Base-by-base conservation (phyloP, 2,888 invertebrate genomes). In the Perizoma flavofasciatum region DNA sequence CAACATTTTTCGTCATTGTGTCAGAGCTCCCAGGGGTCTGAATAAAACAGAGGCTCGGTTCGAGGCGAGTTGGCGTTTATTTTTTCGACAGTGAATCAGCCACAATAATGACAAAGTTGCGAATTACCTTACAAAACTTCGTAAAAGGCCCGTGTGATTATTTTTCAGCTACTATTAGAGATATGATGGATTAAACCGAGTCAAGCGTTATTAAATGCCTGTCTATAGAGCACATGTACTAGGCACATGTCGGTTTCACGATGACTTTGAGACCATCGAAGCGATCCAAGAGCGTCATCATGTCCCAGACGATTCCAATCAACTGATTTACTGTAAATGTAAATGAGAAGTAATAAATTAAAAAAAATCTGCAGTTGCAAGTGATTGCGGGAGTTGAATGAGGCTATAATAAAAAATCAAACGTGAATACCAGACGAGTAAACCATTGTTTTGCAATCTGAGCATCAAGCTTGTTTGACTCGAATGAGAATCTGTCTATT, bases 11-110 rank as follows among this genome's bases (percentile, higher is more conserved):
- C 82, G 68, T 85, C 86, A 87, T 87, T 87, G 86, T 85, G 84
- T 79, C 78, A 75, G 75, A 74, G 81, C 74, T 84, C 88, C 86
- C 86, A 76, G 74, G 85, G 83, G 86, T 61, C 81, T 87, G 86
- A 87, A 88, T 88, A 89, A 86, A 88, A 89, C 82, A 86, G 82
- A 81, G 83, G 79, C 82, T 75, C 79, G 78, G 81, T 78, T 73
- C 78, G 77, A 75, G 72, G 67, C 79, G 82, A 82, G 83, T 80
- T 76, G 75, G 73, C 79, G 81, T 79, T 86, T 85, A 88, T 89
- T 88, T 87, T 72, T 71, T 63, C 71, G 81, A 79, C 83, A 85
- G 82, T 78, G 79, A 77, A 78, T 82, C 72, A 78, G 69, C 78
- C 69, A 72, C 74, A 72, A 73, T 70, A 74, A 78, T 79, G 79